A percentile compares a stretch with the other conserved stretches of the same genome.
These are phyloP conservation scores for Eretmochelys imbricata DNA, from an alignment of 2,113 vertebrate genomes.

Conservation along the genomic window DNA sequence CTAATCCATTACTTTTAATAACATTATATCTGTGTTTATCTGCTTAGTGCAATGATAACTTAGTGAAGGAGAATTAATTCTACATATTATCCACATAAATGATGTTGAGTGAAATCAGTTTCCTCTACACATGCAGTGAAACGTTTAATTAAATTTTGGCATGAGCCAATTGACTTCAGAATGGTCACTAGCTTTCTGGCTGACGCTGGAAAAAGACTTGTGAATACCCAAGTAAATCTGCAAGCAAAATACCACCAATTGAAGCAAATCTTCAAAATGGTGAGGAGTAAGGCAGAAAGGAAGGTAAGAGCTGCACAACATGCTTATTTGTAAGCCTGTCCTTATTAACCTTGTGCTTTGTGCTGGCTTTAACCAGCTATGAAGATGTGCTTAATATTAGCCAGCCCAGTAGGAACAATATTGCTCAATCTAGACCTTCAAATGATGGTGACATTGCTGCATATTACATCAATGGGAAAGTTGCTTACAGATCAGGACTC, in stretches of 20 bases:
- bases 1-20: slow-evolving; percentile 79
- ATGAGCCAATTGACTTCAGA: slow-evolving; percentile 72
- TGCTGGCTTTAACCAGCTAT: background rate
- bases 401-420: background rate
- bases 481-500: background rate
- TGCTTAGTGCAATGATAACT: slow-evolving; percentile 75
- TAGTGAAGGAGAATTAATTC: slow-evolving; percentile 80
- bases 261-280: slow-evolving; percentile 35
- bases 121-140: slow-evolving; percentile 57
- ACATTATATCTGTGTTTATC: slow-evolving; percentile 79
- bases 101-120: slow-evolving; percentile 79
- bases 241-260: slow-evolving; percentile 27
- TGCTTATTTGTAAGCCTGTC: background rate
- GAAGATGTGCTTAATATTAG: background rate
- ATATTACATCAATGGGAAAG: accelerated
- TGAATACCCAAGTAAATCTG: slow-evolving; percentile 46
- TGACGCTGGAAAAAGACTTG: slow-evolving; percentile 47
- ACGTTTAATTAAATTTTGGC: slow-evolving; percentile 80
- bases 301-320: background rate
- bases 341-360: slow-evolving; percentile 2
- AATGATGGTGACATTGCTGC: background rate
- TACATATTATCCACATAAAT: slow-evolving; percentile 75
- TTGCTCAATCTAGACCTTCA: background rate
- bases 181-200: slow-evolving; percentile 62
- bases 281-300: slow-evolving; percentile 29